phyloP scores from a whole-genome alignment of 2,797 vertebrate species.

The Sebastes wilsoni region DNA sequence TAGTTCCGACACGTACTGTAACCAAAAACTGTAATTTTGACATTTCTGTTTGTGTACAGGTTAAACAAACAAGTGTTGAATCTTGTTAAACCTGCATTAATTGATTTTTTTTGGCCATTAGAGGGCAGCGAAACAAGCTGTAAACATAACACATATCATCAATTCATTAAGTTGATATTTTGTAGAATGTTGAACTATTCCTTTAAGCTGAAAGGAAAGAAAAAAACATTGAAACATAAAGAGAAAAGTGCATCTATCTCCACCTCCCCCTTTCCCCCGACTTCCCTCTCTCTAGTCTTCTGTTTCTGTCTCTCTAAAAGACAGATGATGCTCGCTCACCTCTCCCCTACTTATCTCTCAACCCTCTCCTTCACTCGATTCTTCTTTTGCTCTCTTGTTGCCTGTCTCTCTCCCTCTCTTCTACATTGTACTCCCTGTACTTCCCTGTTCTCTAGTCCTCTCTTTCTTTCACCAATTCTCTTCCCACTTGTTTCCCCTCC shows the following conservation, averaged over 20 bases:
- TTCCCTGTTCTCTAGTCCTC: background rate
- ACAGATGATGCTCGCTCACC: conserved; percentile 40
- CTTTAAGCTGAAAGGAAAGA: background rate
- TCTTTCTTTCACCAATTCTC: background rate
- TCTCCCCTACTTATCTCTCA: conserved; percentile 21
- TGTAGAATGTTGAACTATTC: background rate
- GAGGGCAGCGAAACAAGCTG: background rate
- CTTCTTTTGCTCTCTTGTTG: conserved; percentile 2
- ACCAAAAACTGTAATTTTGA: background rate
- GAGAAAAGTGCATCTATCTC: background rate
- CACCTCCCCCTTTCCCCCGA: background rate
- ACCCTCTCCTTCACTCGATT: background rate
- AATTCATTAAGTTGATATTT: background rate
- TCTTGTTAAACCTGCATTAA: background rate
- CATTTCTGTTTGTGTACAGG: background rate
- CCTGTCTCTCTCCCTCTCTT: background rate
- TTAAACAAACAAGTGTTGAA: background rate
- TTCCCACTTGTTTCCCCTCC: background rate
- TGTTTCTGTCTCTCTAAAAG: conserved; percentile 29
- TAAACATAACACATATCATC: background rate
- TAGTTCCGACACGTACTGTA: background rate
- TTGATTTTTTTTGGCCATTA: background rate
- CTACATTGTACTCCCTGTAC: background rate
- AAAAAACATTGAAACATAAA: background rate
- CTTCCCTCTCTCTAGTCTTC: background rate